Evolutionary conservation across 2,113 vertebrate species (phyloP), one percentile per base, ranked within the genome.

Genomic region (Pheucticus melanocephalus): DNA sequence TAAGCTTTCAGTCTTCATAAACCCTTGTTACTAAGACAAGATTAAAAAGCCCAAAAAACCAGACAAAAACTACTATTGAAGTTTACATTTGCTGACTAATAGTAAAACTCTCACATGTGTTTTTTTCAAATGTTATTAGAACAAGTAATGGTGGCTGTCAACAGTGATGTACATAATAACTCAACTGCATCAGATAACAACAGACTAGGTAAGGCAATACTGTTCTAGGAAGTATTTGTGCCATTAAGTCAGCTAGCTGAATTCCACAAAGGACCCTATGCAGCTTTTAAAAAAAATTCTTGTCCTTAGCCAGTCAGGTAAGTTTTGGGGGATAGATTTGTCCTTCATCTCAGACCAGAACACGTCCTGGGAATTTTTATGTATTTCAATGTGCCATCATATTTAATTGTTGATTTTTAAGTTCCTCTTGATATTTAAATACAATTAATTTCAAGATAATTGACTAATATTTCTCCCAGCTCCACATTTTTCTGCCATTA

Each of bases 141-240:
- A 63, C 94, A 95, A 95, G 94, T 95, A 92, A 95, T 95, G 94
- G 94, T 97, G 91, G 86, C 94, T 94, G 91, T 92, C 84, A 96
- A 94, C 95, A 95, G 64, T 68, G 92, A 63, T 82, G 93, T 88
- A 92, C 91, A 86, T 96, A 94, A 91, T 97, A 94, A 96, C 93
- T 90, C 90, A 86, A 54, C 96, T 94, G 90, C 95, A 90, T 84
- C 96, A 98, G 97, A 97, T 92, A 95, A 96, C 92, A 97, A 75
- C 91, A 88, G 81, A 82, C 63, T 86, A 91, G 95, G 97, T 97
- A 97, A 97, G 91, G 95, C 64, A 92, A 94, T 44, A 40, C 60
- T 95, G 51, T 86, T 96, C 53, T 87, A 95, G 92, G 91, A 91
- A 73, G 86, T 82, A 70, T 82, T 23, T 75, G 57, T 90, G 39